Evolutionary conservation across 2,113 vertebrate genomes (phyloP).

Genomic region (Grammomys dolichurus): DNA sequence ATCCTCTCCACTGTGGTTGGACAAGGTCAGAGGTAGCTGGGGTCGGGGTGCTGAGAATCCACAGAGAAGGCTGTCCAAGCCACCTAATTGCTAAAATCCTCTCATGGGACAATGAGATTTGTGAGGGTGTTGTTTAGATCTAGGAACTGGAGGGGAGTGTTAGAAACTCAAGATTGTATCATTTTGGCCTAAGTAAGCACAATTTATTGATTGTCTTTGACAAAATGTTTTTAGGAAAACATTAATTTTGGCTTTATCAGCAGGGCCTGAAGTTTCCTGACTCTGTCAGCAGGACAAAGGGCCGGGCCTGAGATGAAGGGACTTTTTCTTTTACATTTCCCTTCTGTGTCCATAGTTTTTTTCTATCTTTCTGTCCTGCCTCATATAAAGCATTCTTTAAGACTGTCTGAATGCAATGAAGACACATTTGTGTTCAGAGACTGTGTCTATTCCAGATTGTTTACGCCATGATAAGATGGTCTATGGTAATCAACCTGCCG

Average conservation of each 20-base stretch:
- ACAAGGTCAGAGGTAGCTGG: neutral
- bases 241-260: neutral
- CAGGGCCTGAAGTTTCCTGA: neutral
- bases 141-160: neutral
- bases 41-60: neutral
- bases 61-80: neutral
- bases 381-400: neutral
- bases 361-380: neutral
- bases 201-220: neutral
- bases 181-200: neutral
- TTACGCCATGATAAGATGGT: neutral
- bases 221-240: neutral
- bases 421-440: neutral
- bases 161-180: neutral
- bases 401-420: neutral
- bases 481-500: neutral
- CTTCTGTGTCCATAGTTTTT: neutral
- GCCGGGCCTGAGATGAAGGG: neutral
- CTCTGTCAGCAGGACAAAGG: too few species aligned
- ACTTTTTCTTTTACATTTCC: neutral
- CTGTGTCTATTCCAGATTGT: neutral
- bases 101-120: neutral
- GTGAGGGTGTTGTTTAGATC: neutral
- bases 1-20: neutral
- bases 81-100: neutral